phyloP scores from a whole-genome alignment of 2,113 vertebrate genomes.

The Ceyx cyanopectus region DNA sequence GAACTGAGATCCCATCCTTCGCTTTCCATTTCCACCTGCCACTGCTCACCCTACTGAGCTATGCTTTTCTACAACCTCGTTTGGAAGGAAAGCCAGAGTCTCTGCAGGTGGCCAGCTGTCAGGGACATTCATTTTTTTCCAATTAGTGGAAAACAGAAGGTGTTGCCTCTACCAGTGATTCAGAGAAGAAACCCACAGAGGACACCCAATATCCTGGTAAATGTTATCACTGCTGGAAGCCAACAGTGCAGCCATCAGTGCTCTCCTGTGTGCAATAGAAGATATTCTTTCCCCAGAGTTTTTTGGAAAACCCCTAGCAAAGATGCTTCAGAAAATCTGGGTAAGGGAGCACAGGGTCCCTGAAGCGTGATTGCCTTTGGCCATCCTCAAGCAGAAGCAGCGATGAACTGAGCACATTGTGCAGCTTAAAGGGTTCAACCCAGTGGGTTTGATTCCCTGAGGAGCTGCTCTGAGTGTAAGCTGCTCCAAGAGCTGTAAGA shows the following conservation, averaged over 20 bases:
- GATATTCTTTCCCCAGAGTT: not conserved
- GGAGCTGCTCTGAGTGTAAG: not conserved
- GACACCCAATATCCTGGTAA: not conserved
- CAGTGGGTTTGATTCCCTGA: not conserved
- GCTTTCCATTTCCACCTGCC: not conserved
- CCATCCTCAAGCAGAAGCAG: rapidly evolving
- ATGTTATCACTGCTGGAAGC: not conserved
- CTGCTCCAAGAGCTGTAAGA: not conserved
- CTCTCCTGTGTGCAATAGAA: not conserved
- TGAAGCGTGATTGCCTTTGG: not conserved
- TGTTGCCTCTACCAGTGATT: not conserved
- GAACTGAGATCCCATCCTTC: not conserved
- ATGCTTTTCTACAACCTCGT: not conserved
- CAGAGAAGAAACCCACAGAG: not conserved
- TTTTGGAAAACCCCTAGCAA: not conserved
- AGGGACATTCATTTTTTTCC: constrained; percentile 2
- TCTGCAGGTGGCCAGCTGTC: constrained; percentile 9
- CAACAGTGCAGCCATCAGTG: not conserved
- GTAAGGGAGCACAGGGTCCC: not conserved
- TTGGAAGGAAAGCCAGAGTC: not conserved
- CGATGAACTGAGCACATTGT: not conserved
- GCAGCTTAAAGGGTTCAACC: not conserved
- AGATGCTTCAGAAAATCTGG: not conserved
- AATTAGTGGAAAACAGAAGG: constrained; percentile 16
- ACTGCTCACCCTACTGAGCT: not conserved